phyloP scores from a whole-genome alignment of 2,888 invertebrate genomes.

The Ornithoptera priamus region DNA sequence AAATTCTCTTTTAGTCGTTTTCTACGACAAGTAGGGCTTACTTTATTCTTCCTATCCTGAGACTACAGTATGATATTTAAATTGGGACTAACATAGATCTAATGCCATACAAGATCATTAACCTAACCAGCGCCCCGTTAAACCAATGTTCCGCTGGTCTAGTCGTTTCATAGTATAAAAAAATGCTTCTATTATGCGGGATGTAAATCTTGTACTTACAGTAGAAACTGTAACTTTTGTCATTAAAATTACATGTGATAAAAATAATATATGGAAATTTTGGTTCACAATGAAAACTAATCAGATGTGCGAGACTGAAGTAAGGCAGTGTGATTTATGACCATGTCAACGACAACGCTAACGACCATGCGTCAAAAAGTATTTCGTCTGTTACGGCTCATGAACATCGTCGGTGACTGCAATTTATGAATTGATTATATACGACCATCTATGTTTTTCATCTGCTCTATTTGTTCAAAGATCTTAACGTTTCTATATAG shows the following conservation, averaged over 20 bases:
- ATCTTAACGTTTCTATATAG: too few species aligned
- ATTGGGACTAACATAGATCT: too few species aligned
- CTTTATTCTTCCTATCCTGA: too few species aligned
- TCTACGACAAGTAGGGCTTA: too few species aligned
- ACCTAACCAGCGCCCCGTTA: too few species aligned
- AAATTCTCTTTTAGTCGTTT: too few species aligned
- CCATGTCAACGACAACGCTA: neutral
- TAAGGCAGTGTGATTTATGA: too few species aligned
- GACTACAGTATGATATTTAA: too few species aligned
- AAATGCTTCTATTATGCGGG: neutral
- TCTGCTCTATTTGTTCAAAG: neutral
- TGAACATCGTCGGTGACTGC: neutral
- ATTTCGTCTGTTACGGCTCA: neutral
- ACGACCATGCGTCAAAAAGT: neutral
- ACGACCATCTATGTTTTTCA: neutral
- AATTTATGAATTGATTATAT: neutral
- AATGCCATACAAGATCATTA: too few species aligned
- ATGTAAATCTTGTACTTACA: neutral
- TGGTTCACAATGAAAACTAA: too few species aligned
- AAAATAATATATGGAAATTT: neutral
- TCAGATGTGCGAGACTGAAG: too few species aligned
- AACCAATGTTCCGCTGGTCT: too few species aligned
- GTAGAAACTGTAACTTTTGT: neutral
- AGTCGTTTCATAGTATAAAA: neutral
- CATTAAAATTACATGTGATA: neutral